phyloP scores from a whole-genome alignment of 1,140 invertebrate species.

The Achatina immaculata region DNA sequence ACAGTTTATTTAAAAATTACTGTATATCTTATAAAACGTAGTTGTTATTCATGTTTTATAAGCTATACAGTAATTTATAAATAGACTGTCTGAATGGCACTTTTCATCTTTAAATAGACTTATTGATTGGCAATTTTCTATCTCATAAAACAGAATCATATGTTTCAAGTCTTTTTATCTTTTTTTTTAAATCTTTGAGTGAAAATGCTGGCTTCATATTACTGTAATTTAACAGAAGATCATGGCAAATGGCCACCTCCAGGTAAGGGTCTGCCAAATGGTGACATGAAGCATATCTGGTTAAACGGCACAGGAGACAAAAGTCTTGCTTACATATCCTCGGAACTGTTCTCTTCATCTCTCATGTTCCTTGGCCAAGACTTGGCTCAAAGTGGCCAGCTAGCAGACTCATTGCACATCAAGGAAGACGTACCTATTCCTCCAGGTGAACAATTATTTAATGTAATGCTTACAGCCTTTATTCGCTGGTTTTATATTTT shows the following conservation, averaged over 20 bases:
- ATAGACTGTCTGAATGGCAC: too few species aligned
- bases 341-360: slow-evolving; percentile 62
- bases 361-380: slow-evolving; percentile 61
- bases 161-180: too few species aligned
- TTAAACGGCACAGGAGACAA: slow-evolving; percentile 47
- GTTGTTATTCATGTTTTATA: too few species aligned
- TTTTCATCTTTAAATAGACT: too few species aligned
- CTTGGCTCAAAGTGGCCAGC: slow-evolving; percentile 39
- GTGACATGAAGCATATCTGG: slow-evolving; percentile 45
- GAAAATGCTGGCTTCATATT: too few species aligned
- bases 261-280: slow-evolving; percentile 26
- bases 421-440: slow-evolving; percentile 63
- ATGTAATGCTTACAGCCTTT: background rate
- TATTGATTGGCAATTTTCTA: too few species aligned
- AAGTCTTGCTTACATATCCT: slow-evolving; percentile 60
- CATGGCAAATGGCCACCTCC: slow-evolving; percentile 24
- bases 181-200: too few species aligned
- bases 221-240: too few species aligned
- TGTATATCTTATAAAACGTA: too few species aligned
- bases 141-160: too few species aligned
- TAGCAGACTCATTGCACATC: slow-evolving; percentile 59
- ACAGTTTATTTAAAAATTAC: too few species aligned
- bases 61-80: too few species aligned
- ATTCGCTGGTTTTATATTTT: background rate
- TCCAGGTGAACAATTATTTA: slow-evolving; percentile 54